Base-by-base conservation (phyloP, 1,140 invertebrate genomes). In the Eriosoma lanigerum region DNA sequence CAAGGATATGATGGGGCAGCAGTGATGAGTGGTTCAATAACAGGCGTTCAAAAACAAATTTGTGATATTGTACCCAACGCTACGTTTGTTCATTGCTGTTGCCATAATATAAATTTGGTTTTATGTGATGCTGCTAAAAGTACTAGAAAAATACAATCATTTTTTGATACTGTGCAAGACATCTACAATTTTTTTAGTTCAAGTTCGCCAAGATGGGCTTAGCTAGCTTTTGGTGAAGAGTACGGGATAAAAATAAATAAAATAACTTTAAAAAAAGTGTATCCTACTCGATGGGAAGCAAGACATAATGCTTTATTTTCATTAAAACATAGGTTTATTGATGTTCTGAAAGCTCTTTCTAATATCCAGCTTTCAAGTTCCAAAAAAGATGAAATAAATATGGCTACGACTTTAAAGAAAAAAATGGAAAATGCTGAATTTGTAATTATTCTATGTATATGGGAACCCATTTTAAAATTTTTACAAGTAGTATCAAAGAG, bases 121-220 rank as follows among this genome's bases (percentile, higher is more conserved):
- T 12, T 66, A n/a, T n/a, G 29, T 38, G 32, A 66, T 66, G 32
- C 62, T n/a, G 29, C 62, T 38, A 66, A 66, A 44, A 66, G 32
- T 21, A n/a, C 62, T n/a, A 66, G 62, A 10, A 38, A 66, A 32
- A 13, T 66, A 12, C 62, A 66, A 46, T n/a, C 13, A 44, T 66
- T 66, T 66, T 66, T 66, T 46, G 38, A 66, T 44, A 66, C 9
- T 38, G 62, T 66, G 8, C 62, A 66, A 66, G 62, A 38, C 8
- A 21, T 66, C n/a, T 66, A n/a, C 21, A 66, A 66, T 24, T 66
- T 66, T 66, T 66, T 66, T 44, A 66, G 32, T 13, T 32, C 38
- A 66, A 66, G 62, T 66, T 19, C 62, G 3, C 62, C 62, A 19
- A 66, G 62, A 44, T 66, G 62, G 62, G 32, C 62, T 21, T 4